These are phyloP conservation scores for Halcyon senegalensis DNA, from an alignment of 2,113 vertebrate species.

Conservation along the genomic window DNA sequence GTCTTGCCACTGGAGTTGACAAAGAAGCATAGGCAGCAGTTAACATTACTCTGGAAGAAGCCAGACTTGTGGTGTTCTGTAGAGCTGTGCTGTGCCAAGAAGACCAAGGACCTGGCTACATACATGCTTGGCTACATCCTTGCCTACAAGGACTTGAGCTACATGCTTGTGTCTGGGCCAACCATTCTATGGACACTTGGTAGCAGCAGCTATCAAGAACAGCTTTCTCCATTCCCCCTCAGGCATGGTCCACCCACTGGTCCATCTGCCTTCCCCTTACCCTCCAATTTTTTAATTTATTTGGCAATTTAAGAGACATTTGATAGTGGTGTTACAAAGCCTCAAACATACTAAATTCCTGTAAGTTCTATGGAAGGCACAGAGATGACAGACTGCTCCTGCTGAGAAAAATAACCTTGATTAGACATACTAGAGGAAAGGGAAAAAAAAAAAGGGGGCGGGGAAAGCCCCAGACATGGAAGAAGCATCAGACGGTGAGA, in stretches of 20 bases:
- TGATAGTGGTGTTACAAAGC: not conserved
- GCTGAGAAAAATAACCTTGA: not conserved
- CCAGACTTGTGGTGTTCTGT: not conserved
- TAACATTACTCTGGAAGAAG: not conserved
- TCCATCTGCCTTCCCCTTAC: not conserved
- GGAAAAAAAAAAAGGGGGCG: no score
- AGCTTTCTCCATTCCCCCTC: not conserved
- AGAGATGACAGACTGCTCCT: not conserved
- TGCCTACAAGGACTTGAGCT: not conserved
- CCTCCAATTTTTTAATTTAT: not conserved
- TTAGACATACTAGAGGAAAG: accelerated
- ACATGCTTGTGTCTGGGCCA: not conserved
- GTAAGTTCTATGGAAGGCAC: not conserved
- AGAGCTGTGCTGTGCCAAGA: not conserved
- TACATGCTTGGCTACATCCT: no score
- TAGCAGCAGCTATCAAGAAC: not conserved
- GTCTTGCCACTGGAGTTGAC: not conserved
- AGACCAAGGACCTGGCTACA: not conserved
- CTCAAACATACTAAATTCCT: not conserved
- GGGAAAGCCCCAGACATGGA: not conserved
- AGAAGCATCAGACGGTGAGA: not conserved
- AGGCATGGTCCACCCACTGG: not conserved
- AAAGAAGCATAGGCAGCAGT: not conserved
- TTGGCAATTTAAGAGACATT: not conserved
- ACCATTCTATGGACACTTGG: accelerated